Conservation (phyloP, 2,797 vertebrate genomes). For the Clamator glandarius region DNA sequence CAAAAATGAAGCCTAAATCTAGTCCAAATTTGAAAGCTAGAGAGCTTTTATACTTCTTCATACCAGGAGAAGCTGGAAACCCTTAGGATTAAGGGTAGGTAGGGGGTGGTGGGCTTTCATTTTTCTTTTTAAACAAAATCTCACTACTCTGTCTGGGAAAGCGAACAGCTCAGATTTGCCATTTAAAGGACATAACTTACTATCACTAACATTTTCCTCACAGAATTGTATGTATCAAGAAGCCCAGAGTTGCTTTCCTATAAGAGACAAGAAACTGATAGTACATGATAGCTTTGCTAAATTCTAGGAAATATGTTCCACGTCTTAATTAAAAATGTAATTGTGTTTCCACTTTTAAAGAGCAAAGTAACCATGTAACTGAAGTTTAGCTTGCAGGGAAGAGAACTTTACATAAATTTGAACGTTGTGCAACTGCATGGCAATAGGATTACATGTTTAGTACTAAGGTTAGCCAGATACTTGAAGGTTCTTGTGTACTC, state of each 20-base stretch:
- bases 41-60: not conserved
- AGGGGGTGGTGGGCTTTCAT: accelerated
- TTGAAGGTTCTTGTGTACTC: not conserved
- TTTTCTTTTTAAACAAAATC: not conserved
- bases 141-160: not conserved
- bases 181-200: not conserved
- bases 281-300: not conserved
- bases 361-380: not conserved
- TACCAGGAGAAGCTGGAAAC: not conserved
- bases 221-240: not conserved
- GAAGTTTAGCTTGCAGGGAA: not conserved
- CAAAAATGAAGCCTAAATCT: not conserved
- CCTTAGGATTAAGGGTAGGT: not conserved
- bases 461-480: not conserved
- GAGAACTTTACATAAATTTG: not conserved
- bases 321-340: not conserved
- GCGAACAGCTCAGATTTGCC: not conserved
- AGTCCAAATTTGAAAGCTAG: not conserved
- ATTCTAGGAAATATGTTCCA: not conserved
- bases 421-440: not conserved
- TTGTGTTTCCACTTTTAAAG: not conserved
- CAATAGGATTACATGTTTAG: not conserved
- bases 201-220: not conserved
- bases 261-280: not conserved
- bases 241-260: not conserved